Base-by-base conservation (phyloP, 2,888 invertebrate species). In the Isotomurus palustris region DNA sequence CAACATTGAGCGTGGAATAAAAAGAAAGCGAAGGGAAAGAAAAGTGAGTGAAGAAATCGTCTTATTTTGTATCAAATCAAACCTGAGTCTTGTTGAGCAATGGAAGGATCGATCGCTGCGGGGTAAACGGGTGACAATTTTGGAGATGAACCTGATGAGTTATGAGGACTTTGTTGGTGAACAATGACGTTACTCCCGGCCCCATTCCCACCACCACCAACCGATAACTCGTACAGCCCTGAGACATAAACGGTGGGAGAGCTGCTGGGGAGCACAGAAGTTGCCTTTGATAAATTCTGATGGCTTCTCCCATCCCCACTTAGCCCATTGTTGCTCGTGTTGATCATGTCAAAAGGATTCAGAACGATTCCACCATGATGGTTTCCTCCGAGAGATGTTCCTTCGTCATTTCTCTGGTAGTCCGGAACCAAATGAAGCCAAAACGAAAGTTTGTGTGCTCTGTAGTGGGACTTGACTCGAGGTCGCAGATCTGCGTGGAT, bases 341-440 rank as follows among this genome's bases (percentile, higher is more conserved):
- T 44, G 8, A 19, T 44, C 5, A 14, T 24, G 22, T 8, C 14
- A 32, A 10, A 32, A 81, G 84, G 75, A 65, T 76, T 75, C 78
- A 81, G 79, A 45, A 83, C 81, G 47, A 85, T 84, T 61, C 88
- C 86, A 66, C 88, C 84, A 75, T 94, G 93, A 75, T 91, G 90
- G 0, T 87, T 85, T 41, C 83, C 81, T 25, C 89, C 88, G 3
- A 91, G 88, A 71, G 90, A 89, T 70, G 89, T 89, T 6, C 88
- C 87, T 6, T 91, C 90, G 0, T 90, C 89, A 69, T 88, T 85
- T 74, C 91, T 91, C 27, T 91, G 80, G 57, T 61, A 57, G 73
- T 94, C 93, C 32, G 95, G 95, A 57, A 95, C 91, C 49, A 95
- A 79, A 73, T 94, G 91, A 57, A 93, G 76, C 95, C 95, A 95